Conservation (phyloP, 2,888 invertebrate genomes). For the Drosophila quasianomalipes region DNA sequence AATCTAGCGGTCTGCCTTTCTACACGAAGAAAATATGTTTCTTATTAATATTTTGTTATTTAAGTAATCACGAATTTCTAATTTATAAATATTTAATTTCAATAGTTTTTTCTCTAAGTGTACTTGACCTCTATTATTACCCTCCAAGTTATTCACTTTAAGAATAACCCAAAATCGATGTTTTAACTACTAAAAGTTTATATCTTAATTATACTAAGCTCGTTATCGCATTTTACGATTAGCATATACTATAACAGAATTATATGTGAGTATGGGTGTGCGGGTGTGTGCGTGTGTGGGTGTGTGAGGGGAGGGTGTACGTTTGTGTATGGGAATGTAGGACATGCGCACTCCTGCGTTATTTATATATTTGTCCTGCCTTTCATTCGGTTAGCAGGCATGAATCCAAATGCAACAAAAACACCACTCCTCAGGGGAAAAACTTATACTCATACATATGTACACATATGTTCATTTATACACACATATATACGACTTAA, state of each 20-base stretch:
- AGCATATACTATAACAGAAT: not conserved
- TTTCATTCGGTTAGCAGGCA: slow-evolving; percentile 43
- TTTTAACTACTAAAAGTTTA: not conserved
- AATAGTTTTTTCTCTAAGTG: not conserved
- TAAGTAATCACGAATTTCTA: not conserved
- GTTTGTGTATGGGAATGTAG: slow-evolving; percentile 48
- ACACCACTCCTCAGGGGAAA: not conserved
- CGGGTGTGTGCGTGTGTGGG: slow-evolving; percentile 11
- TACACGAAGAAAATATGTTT: not conserved
- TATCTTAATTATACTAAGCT: slow-evolving; percentile 3
- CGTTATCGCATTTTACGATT: slow-evolving; percentile 27
- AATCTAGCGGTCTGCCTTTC: not conserved
- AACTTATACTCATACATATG: not conserved
- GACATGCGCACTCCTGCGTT: slow-evolving; percentile 67
- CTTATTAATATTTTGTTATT: not conserved
- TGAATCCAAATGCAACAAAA: slow-evolving; percentile 57
- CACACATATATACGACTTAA: not conserved
- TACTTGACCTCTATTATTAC: slow-evolving; percentile 1
- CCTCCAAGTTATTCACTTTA: not conserved
- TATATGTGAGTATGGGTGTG: slow-evolving; percentile 28
- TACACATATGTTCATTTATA: not conserved
- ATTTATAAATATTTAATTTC: not conserved
- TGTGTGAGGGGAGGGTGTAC: slow-evolving; percentile 31
- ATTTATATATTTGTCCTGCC: slow-evolving; percentile 51
- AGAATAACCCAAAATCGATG: not conserved